Base-by-base conservation (phyloP, 2,113 vertebrate genomes). In the Callocephalon fimbriatum region DNA sequence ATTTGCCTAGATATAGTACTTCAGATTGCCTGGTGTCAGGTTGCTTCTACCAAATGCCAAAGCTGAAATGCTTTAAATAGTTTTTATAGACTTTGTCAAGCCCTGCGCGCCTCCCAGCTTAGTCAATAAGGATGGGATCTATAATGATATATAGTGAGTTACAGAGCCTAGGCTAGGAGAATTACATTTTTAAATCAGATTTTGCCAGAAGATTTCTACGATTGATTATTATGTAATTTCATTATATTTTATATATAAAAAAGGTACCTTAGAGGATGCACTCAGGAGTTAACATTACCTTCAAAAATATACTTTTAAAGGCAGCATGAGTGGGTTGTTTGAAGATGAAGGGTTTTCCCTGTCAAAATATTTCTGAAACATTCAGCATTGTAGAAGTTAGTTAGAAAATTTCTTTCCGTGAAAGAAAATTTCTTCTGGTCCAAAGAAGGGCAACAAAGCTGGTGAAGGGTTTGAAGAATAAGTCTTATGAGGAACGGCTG, bases 161-260 rank as follows among this genome's bases (percentile, higher is more conserved):
- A 81, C 29, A 82, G 89, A 77, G 35, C 25, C 51, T 48, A 32
- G 84, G 18, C 87, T 58, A 42, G 74, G 62, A 88, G 59, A 96
- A 95, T 90, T 92, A 62, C 10, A 58, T 94, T 95, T 91, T n/a
- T 8, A 86, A 94, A 86, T 91, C 62, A 85, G 40, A 88, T 78
- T 71, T 90, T 88, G 66, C 62, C 66, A 86, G 74, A 86, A 86
- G 62, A 82, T 79, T 90, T 85, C 58, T 83, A 50, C 54, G 88
- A 88, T 73, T 91, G 53, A 87, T 94, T 90, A 78, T 48, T 90
- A 89, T 88, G 90, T 95, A 82, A 91, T 50, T 91, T 82, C 44
- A 9, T 93, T 95, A 65, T 74, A 54, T 94, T 71, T 37, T 68
- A 82, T 66, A 35, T 65, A 81, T 90, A 59, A 74, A 73, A 91